Percentiles rank a stretch among this genome's conserved stretches.
These are phyloP conservation scores for Galerucella calmariensis DNA, from an alignment of 2,888 invertebrate species.

Conservation along the genomic window DNA sequence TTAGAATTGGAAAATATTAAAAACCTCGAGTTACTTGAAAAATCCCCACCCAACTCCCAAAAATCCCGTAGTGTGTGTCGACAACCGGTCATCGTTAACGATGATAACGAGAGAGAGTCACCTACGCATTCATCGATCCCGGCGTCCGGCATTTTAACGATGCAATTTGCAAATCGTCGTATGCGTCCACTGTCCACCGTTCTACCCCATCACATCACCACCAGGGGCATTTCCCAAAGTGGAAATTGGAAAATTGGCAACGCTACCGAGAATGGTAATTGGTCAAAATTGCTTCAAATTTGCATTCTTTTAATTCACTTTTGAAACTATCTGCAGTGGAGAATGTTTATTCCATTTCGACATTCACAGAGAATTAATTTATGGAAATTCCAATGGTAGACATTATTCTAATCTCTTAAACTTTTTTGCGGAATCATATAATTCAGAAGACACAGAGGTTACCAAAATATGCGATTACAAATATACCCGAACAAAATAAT, in stretches of 20 bases:
- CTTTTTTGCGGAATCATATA: no score
- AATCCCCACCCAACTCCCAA: constrained; percentile 8
- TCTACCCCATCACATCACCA: constrained; percentile 23
- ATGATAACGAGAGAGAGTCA: constrained; percentile 35
- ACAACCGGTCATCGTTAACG: constrained; percentile 38
- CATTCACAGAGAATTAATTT: background rate
- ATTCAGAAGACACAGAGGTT: no score
- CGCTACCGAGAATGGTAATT: constrained; percentile 27
- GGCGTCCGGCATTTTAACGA: constrained; percentile 45
- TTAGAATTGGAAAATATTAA: no score
- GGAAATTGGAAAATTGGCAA: constrained; percentile 34
- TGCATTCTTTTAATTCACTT: constrained; percentile 27
- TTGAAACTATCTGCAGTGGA: constrained; percentile 8
- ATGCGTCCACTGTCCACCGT: constrained; percentile 36
- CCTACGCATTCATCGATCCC: constrained; percentile 47
- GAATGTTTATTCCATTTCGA: background rate
- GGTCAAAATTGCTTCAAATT: constrained; percentile 30
- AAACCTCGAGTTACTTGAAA: background rate
- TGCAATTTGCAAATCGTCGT: constrained; percentile 49
- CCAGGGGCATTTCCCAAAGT: constrained; percentile 27
- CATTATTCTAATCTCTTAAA: no score
- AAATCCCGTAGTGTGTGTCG: constrained; percentile 11
- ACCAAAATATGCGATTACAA: no score
- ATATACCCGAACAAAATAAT: no score
- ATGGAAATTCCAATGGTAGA: background rate